These are phyloP conservation scores for Erebia palarica DNA, from an alignment of 2,888 invertebrate genomes.

Conservation along the genomic window DNA sequence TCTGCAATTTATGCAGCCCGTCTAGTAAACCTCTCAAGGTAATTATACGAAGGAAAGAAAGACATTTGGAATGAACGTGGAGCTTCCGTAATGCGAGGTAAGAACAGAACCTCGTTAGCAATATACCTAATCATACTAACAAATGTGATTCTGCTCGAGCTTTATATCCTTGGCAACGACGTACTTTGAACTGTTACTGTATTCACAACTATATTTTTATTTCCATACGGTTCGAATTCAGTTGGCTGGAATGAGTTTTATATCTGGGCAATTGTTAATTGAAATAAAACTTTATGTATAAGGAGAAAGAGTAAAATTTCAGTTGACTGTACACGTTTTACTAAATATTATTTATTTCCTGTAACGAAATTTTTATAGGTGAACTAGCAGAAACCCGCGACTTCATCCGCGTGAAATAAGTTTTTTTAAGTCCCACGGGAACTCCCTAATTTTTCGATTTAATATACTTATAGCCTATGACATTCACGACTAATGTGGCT, in stretches of 20 bases:
- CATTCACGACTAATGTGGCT: no score
- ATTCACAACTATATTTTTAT: constrained; percentile 4
- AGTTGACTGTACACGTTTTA: neutral
- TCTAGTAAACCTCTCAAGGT: neutral
- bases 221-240: neutral
- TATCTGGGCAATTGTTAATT: neutral
- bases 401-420: no score
- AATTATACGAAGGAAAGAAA: constrained; percentile 1
- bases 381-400: no score
- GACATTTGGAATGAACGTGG: constrained; percentile 19
- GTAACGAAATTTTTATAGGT: neutral
- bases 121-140: constrained; percentile 36
- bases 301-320: neutral
- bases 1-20: neutral
- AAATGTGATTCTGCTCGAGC: constrained; percentile 31
- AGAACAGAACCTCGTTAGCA: constrained; percentile 36
- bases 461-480: no score
- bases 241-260: neutral
- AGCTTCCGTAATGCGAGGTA: constrained; percentile 24
- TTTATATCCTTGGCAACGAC: constrained; percentile 27
- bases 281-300: neutral
- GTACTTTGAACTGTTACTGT: neutral
- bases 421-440: no score
- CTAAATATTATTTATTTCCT: neutral
- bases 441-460: no score